Evolutionary conservation across 2,113 vertebrate species (phyloP).

Genomic region (Myotis brandtii): DNA sequence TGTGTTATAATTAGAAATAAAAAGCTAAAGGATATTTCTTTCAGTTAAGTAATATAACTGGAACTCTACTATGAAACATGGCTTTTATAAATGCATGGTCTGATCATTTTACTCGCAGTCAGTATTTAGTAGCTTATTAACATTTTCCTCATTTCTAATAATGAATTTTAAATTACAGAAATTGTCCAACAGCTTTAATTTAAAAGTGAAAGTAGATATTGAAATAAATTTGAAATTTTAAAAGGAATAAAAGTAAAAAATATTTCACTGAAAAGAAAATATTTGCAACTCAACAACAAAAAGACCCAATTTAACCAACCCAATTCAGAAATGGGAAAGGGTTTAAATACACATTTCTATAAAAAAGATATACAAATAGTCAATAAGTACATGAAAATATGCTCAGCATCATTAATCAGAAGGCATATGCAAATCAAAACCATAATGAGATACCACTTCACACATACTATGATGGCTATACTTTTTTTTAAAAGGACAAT

Average conservation of each 20-base stretch:
- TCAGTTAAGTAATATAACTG: slow-evolving; percentile 60
- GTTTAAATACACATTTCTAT: neutral
- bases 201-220: slow-evolving; percentile 62
- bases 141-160: slow-evolving; percentile 29
- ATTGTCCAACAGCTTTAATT: slow-evolving; percentile 49
- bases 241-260: slow-evolving; percentile 49
- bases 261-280: slow-evolving; percentile 27
- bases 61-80: slow-evolving; percentile 31
- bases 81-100: slow-evolving; percentile 9
- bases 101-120: slow-evolving; percentile 24
- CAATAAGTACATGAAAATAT: neutral
- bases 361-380: neutral
- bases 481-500: neutral
- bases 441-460: neutral
- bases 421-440: neutral
- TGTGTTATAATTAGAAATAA: slow-evolving; percentile 13
- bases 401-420: neutral
- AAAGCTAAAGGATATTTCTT: slow-evolving; percentile 10
- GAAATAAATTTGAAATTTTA: slow-evolving; percentile 87
- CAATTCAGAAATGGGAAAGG: slow-evolving; percentile 4
- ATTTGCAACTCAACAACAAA: slow-evolving; percentile 19
- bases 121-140: slow-evolving; percentile 68
- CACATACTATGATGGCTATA: neutral
- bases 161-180: slow-evolving; percentile 67
- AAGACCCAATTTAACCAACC: slow-evolving; percentile 14